These are phyloP conservation scores for Cossypha polioptera DNA, from an alignment of 2,797 vertebrate genomes.

Conservation along the genomic window DNA sequence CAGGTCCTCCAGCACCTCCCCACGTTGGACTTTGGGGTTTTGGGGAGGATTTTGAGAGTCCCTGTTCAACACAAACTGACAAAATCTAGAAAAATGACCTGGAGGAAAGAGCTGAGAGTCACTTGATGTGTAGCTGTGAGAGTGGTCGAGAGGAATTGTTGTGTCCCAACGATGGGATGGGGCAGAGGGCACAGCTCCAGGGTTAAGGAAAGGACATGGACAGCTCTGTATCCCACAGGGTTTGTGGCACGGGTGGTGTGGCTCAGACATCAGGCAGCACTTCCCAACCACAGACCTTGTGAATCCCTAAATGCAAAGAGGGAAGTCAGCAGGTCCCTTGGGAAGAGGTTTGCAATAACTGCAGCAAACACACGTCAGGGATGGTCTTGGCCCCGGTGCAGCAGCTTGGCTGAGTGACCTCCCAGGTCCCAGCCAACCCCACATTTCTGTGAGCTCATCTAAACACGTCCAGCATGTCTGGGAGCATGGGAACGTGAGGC, in stretches of 20 bases:
- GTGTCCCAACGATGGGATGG: background rate
- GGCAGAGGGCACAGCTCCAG: background rate
- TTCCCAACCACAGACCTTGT: background rate
- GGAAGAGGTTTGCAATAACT: background rate
- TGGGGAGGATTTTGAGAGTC: background rate
- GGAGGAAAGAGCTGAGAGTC: background rate
- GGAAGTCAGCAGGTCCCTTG: background rate
- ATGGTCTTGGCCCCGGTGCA: background rate
- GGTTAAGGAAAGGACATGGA: background rate
- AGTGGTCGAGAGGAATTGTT: background rate
- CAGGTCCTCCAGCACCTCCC: background rate
- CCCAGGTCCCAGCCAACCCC: background rate
- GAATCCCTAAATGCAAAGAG: background rate
- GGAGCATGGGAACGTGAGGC: background rate
- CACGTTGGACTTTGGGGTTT: background rate
- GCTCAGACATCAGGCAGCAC: background rate
- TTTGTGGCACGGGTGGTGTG: background rate
- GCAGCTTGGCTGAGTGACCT: background rate
- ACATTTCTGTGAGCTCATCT: background rate
- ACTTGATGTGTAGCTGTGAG: background rate
- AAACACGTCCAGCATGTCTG: background rate
- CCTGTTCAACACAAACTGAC: background rate
- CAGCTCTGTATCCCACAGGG: background rate
- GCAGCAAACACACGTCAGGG: background rate
- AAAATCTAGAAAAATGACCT: background rate